Evolutionary conservation across 2,797 vertebrate genomes (phyloP).

Genomic region (Crenichthys baileyi): DNA sequence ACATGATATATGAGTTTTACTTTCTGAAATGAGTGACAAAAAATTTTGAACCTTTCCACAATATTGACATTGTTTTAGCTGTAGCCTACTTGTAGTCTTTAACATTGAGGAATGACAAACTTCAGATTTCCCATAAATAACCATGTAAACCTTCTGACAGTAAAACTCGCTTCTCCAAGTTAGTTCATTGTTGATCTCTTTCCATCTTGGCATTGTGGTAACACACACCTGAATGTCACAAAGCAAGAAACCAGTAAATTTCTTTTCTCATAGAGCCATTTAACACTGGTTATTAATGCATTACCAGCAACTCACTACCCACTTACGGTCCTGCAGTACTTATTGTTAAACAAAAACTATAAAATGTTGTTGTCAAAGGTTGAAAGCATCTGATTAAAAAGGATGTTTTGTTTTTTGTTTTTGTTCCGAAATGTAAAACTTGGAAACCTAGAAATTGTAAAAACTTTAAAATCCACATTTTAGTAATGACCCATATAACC

Average conservation of each 20-base stretch:
- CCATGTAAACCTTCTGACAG: not conserved
- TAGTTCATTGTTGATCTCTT: not conserved
- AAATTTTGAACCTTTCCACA: not conserved
- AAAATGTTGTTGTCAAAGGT: not conserved
- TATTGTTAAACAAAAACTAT: not conserved
- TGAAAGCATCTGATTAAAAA: not conserved
- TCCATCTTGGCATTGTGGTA: not conserved
- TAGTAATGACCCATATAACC: conserved; percentile 8
- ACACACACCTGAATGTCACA: not conserved
- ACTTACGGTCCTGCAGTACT: not conserved
- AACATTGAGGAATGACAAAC: not conserved
- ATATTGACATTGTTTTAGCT: no score
- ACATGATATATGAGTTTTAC: not conserved
- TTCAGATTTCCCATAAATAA: not conserved
- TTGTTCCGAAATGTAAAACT: not conserved
- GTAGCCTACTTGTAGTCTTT: not conserved
- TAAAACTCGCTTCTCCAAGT: not conserved
- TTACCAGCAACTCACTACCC: not conserved
- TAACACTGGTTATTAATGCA: not conserved
- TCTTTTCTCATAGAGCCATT: not conserved
- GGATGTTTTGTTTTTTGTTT: not conserved
- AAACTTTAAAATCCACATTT: not conserved
- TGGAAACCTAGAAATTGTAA: not conserved
- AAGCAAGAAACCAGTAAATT: not conserved
- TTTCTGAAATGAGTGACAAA: not conserved